A percentile compares a stretch with the other conserved stretches of the same genome.
These are phyloP conservation scores for Lepidurus packardi DNA, from an alignment of 1,140 invertebrate species.

Conservation along the genomic window DNA sequence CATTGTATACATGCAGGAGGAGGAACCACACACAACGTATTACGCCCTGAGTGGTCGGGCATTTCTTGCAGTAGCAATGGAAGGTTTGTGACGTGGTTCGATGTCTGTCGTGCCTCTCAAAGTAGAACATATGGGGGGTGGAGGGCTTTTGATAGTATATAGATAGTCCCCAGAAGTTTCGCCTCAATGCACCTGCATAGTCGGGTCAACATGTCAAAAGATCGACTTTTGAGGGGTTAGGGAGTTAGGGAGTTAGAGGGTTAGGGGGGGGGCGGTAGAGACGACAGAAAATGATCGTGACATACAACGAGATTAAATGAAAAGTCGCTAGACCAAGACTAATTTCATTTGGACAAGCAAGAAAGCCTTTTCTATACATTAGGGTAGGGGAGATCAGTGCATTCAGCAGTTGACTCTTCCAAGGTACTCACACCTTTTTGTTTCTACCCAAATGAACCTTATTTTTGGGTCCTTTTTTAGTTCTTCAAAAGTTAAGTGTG, in stretches of 20 bases:
- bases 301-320: conserved; percentile 10
- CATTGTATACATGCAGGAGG: too few species aligned
- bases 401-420: too few species aligned
- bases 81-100: background rate
- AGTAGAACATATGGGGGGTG: conserved; percentile 7
- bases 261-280: background rate
- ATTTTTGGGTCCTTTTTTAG: too few species aligned
- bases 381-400: too few species aligned
- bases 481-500: too few species aligned
- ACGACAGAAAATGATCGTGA: conserved; percentile 19
- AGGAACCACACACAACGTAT: background rate
- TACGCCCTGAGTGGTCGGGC: background rate
- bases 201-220: background rate
- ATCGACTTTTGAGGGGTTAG: background rate
- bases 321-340: background rate
- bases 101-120: background rate
- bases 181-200: conserved; percentile 17
- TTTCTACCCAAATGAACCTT: too few species aligned
- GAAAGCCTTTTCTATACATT: background rate
- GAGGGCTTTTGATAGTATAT: too few species aligned
- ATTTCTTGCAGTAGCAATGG: background rate
- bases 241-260: background rate
- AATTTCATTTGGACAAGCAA: background rate
- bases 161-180: background rate
- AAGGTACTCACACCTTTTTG: too few species aligned